Base-by-base conservation (phyloP, 2,888 invertebrate genomes). In the Thalpophila matura region DNA sequence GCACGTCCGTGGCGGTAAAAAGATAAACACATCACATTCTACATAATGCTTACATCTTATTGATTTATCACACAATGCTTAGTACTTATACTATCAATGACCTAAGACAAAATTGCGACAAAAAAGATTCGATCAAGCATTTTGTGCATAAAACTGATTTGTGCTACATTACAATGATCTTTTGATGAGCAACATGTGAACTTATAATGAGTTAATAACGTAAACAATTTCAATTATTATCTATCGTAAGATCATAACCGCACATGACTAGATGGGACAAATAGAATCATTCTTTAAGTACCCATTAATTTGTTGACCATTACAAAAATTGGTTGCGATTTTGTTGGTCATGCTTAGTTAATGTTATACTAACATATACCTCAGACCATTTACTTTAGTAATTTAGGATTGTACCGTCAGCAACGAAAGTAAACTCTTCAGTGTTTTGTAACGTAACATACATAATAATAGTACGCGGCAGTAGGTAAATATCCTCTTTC, bases 131-230 rank as follows among this genome's bases (percentile, higher is more conserved):
- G 31, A 67, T 53, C 42, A 68, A 71, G 71, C 74, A 69, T 71
- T 82, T 82, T 82, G 82, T 82, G 82, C 82, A 79, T 70, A 59
- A 69, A 69, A 77, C 72, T 64, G 69, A 69, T 79, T 82, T 82
- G 82, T 82, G 82, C 82, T 76, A 65, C 46, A 53, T 69, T 55
- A 56, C 57, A 49, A 62, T 54, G 51, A 31, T 22, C 40, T 65
- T 55, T 63, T 74, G 54, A 78, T 76, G 72, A 70, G 74, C 73
- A 59, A 62, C 51, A 45, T 47, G 50, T 46, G 43, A 61, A 63
- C 37, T 54, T 50, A 55, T 12, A 24, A 49, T 53, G 43, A 50
- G 29, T 31, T 68, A 63, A 56, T 65, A 35, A 56, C 20, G 31
- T 53, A 63, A 20, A 53, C 18, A 38, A 35, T 61, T 26, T 20